These are phyloP conservation scores for Hydrocynus forskahlii DNA, from an alignment of 2,797 vertebrate species.

Conservation along the genomic window DNA sequence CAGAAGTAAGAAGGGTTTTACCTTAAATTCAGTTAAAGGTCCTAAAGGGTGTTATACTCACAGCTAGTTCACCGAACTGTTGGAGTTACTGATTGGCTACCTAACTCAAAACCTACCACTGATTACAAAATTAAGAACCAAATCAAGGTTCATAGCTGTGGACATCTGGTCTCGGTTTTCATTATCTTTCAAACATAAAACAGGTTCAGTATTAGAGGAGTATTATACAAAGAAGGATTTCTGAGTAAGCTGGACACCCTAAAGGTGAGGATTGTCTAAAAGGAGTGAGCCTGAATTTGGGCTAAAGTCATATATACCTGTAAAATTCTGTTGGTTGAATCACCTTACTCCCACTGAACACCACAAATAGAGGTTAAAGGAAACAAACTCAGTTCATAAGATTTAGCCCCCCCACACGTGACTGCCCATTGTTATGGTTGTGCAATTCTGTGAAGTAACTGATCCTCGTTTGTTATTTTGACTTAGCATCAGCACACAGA, in stretches of 20 bases:
- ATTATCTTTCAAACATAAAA: not conserved
- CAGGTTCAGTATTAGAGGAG: not conserved
- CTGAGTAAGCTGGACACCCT: not conserved
- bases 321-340: not conserved
- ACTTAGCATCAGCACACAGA: not conserved
- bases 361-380: not conserved
- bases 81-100: not conserved
- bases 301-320: not conserved
- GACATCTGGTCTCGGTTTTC: not conserved
- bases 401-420: not conserved
- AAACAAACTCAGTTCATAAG: not conserved
- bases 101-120: not conserved
- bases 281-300: not conserved
- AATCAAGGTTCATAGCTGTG: not conserved
- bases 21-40: not conserved
- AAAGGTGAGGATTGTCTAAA: not conserved
- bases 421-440: not conserved
- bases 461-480: slow-evolving; percentile 11
- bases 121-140: not conserved
- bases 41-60: not conserved
- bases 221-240: not conserved
- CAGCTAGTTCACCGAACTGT: not conserved
- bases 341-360: not conserved
- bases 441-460: not conserved
- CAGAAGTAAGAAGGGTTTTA: not conserved